Conservation (phyloP, 2,113 vertebrate genomes). For the Trichechus manatus region DNA sequence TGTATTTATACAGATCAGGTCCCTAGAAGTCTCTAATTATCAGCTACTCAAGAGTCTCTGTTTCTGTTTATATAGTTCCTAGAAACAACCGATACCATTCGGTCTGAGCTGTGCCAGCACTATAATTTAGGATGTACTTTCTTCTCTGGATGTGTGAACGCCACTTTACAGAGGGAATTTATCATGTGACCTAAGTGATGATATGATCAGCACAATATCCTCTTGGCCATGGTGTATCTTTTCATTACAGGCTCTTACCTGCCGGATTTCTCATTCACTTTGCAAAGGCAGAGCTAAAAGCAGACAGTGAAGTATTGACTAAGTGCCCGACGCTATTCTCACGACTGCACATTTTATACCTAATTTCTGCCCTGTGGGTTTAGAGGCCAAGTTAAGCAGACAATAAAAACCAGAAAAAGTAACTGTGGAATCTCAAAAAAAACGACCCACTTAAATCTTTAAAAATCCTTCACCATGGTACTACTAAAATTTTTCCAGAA, state of each 20-base stretch:
- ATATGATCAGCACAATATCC: conserved; percentile 22
- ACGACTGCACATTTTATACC: neutral
- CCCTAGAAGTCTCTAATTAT: conserved; percentile 73
- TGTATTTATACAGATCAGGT: conserved; percentile 68
- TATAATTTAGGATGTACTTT: conserved; percentile 39
- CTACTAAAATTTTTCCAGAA: neutral
- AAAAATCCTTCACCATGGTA: neutral
- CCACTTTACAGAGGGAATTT: conserved; percentile 24
- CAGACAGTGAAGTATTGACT: neutral
- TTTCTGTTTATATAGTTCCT: conserved; percentile 71
- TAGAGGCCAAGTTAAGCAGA: conserved; percentile 71
- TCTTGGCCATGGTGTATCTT: conserved; percentile 40
- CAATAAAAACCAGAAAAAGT: conserved; percentile 59
- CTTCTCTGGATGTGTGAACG: conserved; percentile 19
- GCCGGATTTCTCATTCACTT: conserved; percentile 31
- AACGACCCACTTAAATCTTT: conserved; percentile 34
- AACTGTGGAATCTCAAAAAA: neutral
- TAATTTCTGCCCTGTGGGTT: conserved; percentile 62
- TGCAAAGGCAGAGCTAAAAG: conserved; percentile 46
- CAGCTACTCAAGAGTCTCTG: conserved; percentile 38
- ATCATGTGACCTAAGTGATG: conserved; percentile 25
- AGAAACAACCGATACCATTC: conserved; percentile 45
- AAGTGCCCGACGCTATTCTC: neutral
- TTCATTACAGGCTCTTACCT: conserved; percentile 26
- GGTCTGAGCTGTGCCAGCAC: neutral